Percentiles rank a stretch among this genome's conserved stretches.
Evolutionary conservation across 2,113 vertebrate species (phyloP).

Genomic region (Turnix velox): DNA sequence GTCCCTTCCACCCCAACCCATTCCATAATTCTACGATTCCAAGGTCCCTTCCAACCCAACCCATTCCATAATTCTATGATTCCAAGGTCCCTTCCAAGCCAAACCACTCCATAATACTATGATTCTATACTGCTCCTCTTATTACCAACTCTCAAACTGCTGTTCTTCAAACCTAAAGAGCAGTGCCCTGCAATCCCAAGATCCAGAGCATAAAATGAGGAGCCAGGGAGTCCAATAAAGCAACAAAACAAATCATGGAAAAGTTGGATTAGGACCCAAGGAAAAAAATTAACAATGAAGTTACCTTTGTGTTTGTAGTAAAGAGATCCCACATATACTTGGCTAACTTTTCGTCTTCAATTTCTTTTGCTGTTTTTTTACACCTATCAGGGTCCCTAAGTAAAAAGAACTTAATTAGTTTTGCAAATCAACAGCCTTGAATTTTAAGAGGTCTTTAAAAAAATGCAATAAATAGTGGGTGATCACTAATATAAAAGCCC

Average conservation of each 20-base stretch:
- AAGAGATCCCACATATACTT: conserved; percentile 75
- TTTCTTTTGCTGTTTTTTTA: conserved; percentile 65
- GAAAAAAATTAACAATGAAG: neutral
- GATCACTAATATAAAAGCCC: neutral
- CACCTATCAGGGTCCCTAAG: conserved; percentile 75
- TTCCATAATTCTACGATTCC: too few relatives aligned
- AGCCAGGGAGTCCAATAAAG: neutral
- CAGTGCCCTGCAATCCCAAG: neutral
- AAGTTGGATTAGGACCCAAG: neutral
- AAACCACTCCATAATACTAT: too few relatives aligned
- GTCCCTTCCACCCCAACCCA: too few relatives aligned
- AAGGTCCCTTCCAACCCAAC: too few relatives aligned
- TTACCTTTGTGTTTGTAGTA: conserved; percentile 62
- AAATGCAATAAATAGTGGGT: neutral
- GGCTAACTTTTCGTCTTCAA: conserved; percentile 70
- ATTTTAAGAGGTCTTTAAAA: neutral
- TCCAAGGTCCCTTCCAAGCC: too few relatives aligned
- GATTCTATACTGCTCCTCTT: neutral
- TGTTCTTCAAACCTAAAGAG: neutral
- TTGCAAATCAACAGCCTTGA: neutral
- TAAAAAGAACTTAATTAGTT: conserved; percentile 41
- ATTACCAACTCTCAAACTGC: neutral
- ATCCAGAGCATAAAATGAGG: neutral
- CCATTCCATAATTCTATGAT: too few relatives aligned
- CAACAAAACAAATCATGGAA: neutral